Evolutionary conservation across 1,140 invertebrate species (phyloP).

Genomic region (Pteromalus puparum): DNA sequence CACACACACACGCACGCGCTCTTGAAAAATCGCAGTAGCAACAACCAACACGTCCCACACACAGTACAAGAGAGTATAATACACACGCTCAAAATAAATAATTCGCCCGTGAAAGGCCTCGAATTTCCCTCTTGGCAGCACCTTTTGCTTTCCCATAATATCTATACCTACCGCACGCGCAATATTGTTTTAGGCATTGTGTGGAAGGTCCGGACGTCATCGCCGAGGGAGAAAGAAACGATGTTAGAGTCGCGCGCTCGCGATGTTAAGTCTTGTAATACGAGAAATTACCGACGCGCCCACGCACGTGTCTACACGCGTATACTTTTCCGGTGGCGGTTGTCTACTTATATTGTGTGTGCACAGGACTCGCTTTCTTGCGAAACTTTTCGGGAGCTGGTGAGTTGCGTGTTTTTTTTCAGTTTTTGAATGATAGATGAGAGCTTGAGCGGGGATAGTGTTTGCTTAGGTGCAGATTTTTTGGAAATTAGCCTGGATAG

Average conservation of each 20-base stretch:
- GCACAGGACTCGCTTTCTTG: background rate
- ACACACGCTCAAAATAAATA: conserved; percentile 46
- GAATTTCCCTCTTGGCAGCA: background rate
- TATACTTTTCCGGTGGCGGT: background rate
- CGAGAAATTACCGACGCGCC: conserved; percentile 44
- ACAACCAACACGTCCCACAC: background rate
- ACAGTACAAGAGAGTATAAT: too few species aligned
- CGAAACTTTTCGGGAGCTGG: background rate
- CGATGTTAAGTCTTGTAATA: conserved; percentile 48
- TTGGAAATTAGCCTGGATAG: background rate
- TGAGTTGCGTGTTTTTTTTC: background rate
- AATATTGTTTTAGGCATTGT: conserved; percentile 49
- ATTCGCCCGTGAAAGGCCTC: conserved; percentile 13
- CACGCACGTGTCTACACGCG: background rate
- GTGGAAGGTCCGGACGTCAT: background rate
- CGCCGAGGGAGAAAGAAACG: background rate
- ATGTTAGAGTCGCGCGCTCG: background rate
- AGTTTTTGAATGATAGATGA: background rate
- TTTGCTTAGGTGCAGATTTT: background rate
- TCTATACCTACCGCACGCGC: background rate
- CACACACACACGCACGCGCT: too few species aligned
- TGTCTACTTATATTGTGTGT: background rate
- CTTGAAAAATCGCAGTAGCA: conserved; percentile 19
- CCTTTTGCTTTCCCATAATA: conserved; percentile 9
- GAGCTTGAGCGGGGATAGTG: background rate